phyloP scores from a whole-genome alignment of 1,140 invertebrate species.

The Callitettix versicolor region DNA sequence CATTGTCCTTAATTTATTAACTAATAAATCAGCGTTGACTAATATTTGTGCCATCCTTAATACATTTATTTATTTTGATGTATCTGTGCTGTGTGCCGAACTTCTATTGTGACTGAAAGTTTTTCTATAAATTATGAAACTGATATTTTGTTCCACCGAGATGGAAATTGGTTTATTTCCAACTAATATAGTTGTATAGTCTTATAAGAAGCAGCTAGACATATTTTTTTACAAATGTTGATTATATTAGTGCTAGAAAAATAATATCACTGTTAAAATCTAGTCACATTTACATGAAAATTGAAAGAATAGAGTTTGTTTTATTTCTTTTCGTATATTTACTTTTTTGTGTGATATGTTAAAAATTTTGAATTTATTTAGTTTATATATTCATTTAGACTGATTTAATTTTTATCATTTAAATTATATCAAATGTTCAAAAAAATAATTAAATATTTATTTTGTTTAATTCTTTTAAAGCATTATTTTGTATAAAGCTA shows the following conservation, averaged over 20 bases:
- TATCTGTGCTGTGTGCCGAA: neutral
- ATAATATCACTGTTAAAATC: neutral
- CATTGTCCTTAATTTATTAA: conserved; percentile 7
- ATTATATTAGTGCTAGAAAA: neutral
- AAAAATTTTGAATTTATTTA: neutral
- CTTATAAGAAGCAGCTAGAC: too few relatives aligned
- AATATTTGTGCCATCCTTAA: neutral
- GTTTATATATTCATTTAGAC: neutral
- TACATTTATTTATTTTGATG: neutral
- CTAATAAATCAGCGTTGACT: too few relatives aligned
- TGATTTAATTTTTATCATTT: neutral
- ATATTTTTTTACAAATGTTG: neutral
- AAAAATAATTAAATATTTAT: neutral
- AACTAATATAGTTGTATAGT: too few relatives aligned
- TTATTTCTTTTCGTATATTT: neutral
- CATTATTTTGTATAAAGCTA: too few relatives aligned
- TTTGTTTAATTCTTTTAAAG: too few relatives aligned
- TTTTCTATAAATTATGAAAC: too few relatives aligned
- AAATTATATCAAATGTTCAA: neutral
- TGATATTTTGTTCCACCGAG: too few relatives aligned
- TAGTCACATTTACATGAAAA: too few relatives aligned
- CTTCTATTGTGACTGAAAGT: too few relatives aligned
- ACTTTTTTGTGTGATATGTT: neutral
- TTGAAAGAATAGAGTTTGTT: too few relatives aligned
- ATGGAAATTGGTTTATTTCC: too few relatives aligned